Evolutionary conservation across 1,140 invertebrate genomes (phyloP), one percentile per base, ranked within the genome.

Genomic region (Leucophenga varia): DNA sequence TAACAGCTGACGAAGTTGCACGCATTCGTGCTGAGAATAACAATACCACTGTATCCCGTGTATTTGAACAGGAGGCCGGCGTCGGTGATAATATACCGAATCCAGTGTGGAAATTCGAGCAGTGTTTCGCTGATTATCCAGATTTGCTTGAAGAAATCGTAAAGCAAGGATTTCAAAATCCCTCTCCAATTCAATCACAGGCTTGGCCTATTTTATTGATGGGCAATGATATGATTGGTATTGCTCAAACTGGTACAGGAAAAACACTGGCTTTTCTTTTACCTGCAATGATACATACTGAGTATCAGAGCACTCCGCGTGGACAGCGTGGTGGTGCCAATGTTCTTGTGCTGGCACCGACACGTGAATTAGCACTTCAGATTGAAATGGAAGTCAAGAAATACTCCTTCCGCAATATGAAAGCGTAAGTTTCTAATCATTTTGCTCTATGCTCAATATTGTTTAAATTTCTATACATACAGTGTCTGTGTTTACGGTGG

Each of bases 231-330:
- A 76, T 95, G 58, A 95, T 95, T 76, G 93, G 93, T 12, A 95
- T 97, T 49, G 93, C 94, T 1, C 93, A 95, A 77, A 93, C 91
- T 19, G 90, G 90, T 47, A 95, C 93, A 21, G 93, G 92, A 55
- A 89, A 88, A 79, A 97, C 94, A 0, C 75, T 96, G 28, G 93
- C 93, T 0, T 97, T 96, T 65, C 74, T 97, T 1, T 67, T 97
- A 21, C 94, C 94, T 22, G 93, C 92, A 12, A 81, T 97, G 34
- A 88, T 95, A 56, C 91, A 95, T 61, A 93, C 93, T 40, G 89
- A 92, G 51, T 81, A 81, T 28, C 94, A 97, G 78, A 70, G 80
- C 16, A 79, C 77, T 9, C 86, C 88, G 0, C 76, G 86, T 5
- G 61, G 56, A 0, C 57, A 92, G 57, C 76, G 91, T 25, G 76